Evolutionary conservation across 2,113 vertebrate species (phyloP), one percentile per base, ranked within the genome.

Genomic region (Caranx melampygus): DNA sequence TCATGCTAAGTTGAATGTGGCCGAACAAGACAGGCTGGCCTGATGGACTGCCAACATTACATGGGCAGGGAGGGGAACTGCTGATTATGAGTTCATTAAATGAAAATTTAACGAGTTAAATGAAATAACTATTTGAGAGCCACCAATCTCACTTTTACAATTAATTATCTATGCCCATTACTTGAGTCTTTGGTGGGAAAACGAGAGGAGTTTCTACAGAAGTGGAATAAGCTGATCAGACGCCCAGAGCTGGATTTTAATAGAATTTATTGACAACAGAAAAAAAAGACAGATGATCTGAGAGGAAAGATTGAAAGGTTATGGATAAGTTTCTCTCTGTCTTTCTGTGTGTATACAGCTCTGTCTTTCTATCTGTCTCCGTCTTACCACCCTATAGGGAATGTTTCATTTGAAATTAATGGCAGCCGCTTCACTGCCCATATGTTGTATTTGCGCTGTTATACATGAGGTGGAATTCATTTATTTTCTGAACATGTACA

Each of bases 341-440:
- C 45, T 21, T 26, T 26, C 34, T 45, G 34, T 35, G 16, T 0
- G 13, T 42, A 12, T 20, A 14, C 4, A 12, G 62, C 26, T 58
- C 83, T 74, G 35, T 54, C 47, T 69, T 49, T 82, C 75, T 37
- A 65, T 75, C 63, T 6, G 21, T 85, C 87, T 73, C 63, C 55
- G 52, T 74, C 69, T 76, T 76, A 33, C 47, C 47, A 75, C 63
- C 72, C 51, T 34, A 60, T 55, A 21, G 72, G 34, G 70, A 81
- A 82, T 15, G 54, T 76, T 82, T 79, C 61, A 45, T 72, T 72
- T 69, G 18, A 72, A 78, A 81, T 77, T 18, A 87, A 83, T 72
- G 74, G 55, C 67, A 33, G 45, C 33, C 15, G 57, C 76, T 81
- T 75, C 68, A 37, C 55, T 63, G 54, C 60, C 51, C 71, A 16